Evolutionary conservation across 2,888 invertebrate species (phyloP).

Genomic region (Clivina fossor): DNA sequence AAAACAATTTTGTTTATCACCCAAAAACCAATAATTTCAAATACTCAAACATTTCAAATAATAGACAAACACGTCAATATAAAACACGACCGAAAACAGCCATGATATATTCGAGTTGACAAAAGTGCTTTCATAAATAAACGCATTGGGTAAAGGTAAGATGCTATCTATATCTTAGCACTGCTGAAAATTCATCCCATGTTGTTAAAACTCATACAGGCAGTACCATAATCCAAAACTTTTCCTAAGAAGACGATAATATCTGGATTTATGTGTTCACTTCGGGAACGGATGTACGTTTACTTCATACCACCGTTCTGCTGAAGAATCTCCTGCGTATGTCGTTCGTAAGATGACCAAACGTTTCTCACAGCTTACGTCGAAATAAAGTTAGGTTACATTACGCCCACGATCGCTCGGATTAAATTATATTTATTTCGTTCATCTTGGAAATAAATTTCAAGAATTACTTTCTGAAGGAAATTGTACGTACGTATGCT

Average conservation of each 20-base stretch:
- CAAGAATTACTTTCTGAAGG: background rate
- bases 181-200: too few relatives aligned
- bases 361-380: too few relatives aligned
- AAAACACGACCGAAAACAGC: too few relatives aligned
- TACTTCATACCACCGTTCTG: background rate
- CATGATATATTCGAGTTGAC: too few relatives aligned
- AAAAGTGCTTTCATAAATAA: too few relatives aligned
- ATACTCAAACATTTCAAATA: too few relatives aligned
- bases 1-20: too few relatives aligned
- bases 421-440: slow-evolving; percentile 4
- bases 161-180: too few relatives aligned
- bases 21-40: too few relatives aligned
- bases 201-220: slow-evolving; percentile 18
- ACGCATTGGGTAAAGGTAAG: too few relatives aligned
- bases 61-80: too few relatives aligned
- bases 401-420: background rate
- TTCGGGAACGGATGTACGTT: background rate
- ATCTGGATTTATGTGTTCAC: slow-evolving; percentile 11
- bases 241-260: slow-evolving; percentile 7
- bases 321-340: background rate
- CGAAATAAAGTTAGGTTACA: too few relatives aligned
- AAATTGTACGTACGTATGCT: background rate
- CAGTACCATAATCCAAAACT: slow-evolving; percentile 14
- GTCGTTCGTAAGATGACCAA: background rate
- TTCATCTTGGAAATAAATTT: slow-evolving; percentile 6